Percentiles rank a stretch among this genome's conserved stretches.
Evolutionary conservation across 2,888 invertebrate species (phyloP).

Genomic region (Callyntrura guangdongensis): DNA sequence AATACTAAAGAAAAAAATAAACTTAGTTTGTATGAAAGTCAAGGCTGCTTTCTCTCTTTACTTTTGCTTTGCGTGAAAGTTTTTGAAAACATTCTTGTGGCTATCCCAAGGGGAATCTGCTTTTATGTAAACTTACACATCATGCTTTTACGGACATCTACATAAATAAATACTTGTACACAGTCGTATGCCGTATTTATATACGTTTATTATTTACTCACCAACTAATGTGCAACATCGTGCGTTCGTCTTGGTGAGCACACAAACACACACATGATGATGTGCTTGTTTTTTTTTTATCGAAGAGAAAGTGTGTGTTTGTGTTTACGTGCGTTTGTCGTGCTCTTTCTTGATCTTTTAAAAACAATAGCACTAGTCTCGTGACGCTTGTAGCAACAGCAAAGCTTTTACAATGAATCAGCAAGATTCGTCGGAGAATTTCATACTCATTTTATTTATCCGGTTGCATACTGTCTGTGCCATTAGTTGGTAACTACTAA

Average conservation of each 20-base stretch:
- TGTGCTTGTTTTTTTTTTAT: background rate
- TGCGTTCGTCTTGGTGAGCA: slow-evolving; percentile 3
- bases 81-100: slow-evolving; percentile 69
- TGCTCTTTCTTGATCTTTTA: slow-evolving; percentile 9
- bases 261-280: background rate
- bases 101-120: slow-evolving; percentile 69
- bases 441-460: background rate
- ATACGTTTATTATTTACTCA: background rate
- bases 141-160: background rate
- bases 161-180: background rate
- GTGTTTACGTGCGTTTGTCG: slow-evolving; percentile 11
- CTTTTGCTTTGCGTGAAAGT: slow-evolving; percentile 50
- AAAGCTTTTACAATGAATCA: slow-evolving; percentile 29
- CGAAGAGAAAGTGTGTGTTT: background rate
- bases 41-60: slow-evolving; percentile 33
- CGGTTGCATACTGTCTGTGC: background rate
- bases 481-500: slow-evolving; percentile 9
- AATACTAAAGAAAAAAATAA: background rate
- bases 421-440: slow-evolving; percentile 43
- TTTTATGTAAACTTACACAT: slow-evolving; percentile 70
- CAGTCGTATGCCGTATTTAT: background rate
- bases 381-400: background rate
- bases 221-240: background rate
- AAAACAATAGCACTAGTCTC: background rate
- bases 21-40: background rate